These are phyloP conservation scores for Ephydatia muelleri DNA, from an alignment of 37 sponge, comb jelly and placozoan genomes.

Conservation along the genomic window DNA sequence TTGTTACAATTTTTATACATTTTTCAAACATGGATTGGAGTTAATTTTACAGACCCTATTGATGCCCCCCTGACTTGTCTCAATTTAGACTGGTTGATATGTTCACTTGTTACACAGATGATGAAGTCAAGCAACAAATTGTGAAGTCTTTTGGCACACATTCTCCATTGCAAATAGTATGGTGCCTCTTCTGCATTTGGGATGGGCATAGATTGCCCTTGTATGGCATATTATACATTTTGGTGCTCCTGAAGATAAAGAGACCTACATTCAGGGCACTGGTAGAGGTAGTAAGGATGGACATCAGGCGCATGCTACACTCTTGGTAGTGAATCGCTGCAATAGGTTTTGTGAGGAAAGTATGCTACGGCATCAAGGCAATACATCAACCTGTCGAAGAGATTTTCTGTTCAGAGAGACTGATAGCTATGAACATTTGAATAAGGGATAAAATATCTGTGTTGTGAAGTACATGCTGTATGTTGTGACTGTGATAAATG, in stretches of 20 bases:
- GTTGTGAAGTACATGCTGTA: constrained; percentile 23
- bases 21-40: constrained; percentile 14
- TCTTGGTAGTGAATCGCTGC: not conserved
- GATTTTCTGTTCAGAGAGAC: constrained; percentile 15
- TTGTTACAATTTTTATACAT: not conserved
- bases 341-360: constrained; percentile 11
- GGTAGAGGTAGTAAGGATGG: constrained; percentile 37
- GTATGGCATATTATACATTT: constrained; percentile 31
- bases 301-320: not conserved
- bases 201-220: constrained; percentile 50
- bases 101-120: constrained; percentile 37
- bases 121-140: not conserved
- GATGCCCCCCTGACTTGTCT: constrained; percentile 18
- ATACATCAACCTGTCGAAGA: constrained; percentile 16
- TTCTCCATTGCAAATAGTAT: not conserved
- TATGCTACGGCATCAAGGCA: constrained; percentile 8
- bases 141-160: constrained; percentile 5
- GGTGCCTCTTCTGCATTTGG: constrained; percentile 39
- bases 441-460: constrained; percentile 5
- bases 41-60: constrained; percentile 19
- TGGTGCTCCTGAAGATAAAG: constrained; percentile 31
- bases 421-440: constrained; percentile 8
- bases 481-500: constrained; percentile 8
- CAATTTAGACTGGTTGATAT: constrained; percentile 40
- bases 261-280: constrained; percentile 35